Percentiles rank a stretch among this genome's conserved stretches.
Evolutionary conservation across 2,113 vertebrate species (phyloP).

Genomic region (Osmerus mordax): DNA sequence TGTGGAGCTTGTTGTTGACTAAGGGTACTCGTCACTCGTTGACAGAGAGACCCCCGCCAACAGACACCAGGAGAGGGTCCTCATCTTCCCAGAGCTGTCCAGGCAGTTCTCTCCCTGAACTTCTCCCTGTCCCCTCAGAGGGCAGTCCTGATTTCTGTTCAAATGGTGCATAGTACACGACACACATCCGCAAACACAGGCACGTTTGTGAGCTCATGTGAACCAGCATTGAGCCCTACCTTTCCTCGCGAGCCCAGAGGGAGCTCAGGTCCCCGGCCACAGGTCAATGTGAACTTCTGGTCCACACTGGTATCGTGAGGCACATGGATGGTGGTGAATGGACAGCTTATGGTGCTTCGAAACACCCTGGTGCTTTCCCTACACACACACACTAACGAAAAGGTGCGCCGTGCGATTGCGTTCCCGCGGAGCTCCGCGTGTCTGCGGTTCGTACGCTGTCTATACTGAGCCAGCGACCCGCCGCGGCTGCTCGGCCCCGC

Average conservation of each 20-base stretch:
- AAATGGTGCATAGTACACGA: slow-evolving; percentile 31
- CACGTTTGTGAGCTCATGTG: slow-evolving; percentile 6
- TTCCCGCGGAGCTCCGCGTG: slow-evolving; percentile 30
- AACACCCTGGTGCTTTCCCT: slow-evolving; percentile 63
- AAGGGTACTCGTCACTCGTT: slow-evolving; percentile 55
- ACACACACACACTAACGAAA: slow-evolving; percentile 55
- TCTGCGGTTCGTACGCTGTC: too few relatives aligned
- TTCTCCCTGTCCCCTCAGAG: slow-evolving; percentile 1
- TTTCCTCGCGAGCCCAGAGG: neutral
- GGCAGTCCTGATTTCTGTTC: slow-evolving; percentile 42
- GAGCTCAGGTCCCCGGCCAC: too few relatives aligned
- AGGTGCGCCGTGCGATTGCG: too few relatives aligned
- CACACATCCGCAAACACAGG: neutral
- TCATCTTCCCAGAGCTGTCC: slow-evolving; percentile 16
- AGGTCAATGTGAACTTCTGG: too few relatives aligned
- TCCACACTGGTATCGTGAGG: too few relatives aligned
- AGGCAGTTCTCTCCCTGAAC: neutral
- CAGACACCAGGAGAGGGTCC: slow-evolving; percentile 22
- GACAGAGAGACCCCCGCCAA: slow-evolving; percentile 18
- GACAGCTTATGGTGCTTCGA: slow-evolving; percentile 21
- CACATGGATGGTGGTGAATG: neutral
- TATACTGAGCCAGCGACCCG: too few relatives aligned
- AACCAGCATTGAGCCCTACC: slow-evolving; percentile 20
- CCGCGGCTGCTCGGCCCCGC: too few relatives aligned
- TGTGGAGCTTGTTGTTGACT: slow-evolving; percentile 56